Conservation (phyloP, 2,797 vertebrate species). For the Sebastes oblongus region DNA sequence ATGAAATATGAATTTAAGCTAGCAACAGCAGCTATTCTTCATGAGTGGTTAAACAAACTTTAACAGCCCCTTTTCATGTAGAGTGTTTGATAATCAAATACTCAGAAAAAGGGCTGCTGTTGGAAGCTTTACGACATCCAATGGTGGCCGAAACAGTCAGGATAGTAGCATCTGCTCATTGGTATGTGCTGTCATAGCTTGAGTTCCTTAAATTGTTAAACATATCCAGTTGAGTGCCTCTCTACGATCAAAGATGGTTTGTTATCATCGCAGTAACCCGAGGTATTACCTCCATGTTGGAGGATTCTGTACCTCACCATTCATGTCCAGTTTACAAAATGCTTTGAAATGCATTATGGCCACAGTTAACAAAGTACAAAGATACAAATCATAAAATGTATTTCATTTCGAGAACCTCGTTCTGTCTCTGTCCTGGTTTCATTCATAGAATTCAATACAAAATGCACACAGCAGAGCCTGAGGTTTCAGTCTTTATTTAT, state of each 20-base stretch:
- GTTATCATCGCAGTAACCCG: neutral
- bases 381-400: neutral
- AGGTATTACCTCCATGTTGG: too few relatives aligned
- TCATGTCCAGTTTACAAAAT: too few relatives aligned
- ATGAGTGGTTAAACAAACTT: neutral
- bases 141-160: neutral
- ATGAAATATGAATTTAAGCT: neutral
- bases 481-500: neutral
- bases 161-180: neutral
- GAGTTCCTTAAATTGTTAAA: neutral
- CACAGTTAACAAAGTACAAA: neutral
- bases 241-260: neutral
- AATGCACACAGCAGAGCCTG: neutral
- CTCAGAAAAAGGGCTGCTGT: conserved; percentile 33
- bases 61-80: neutral
- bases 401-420: neutral
- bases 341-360: too few relatives aligned
- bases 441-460: neutral
- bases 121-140: conserved; percentile 20
- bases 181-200: neutral
- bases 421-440: neutral
- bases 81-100: neutral
- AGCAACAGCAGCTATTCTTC: conserved; percentile 6
- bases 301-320: too few relatives aligned
- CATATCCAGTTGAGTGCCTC: neutral